Conservation (phyloP, 2,113 vertebrate genomes). For the Rana temporaria region DNA sequence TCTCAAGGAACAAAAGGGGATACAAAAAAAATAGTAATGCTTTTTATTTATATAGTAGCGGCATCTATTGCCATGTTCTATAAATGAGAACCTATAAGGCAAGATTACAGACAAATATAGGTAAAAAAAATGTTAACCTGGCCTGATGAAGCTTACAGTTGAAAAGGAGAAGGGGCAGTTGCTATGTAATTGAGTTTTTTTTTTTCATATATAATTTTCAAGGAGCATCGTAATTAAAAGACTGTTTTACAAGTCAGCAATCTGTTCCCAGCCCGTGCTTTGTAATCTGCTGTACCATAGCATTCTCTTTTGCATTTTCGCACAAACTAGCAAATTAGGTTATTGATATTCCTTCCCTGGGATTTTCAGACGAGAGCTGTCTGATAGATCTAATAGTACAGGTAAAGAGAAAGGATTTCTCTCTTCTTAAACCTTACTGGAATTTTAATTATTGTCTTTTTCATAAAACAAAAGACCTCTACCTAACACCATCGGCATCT, state of each 20-base stretch:
- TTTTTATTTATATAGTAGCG: no score
- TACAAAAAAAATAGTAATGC: no score
- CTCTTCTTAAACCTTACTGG: slow-evolving; percentile 61
- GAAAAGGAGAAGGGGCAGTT: no score
- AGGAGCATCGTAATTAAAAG: slow-evolving; percentile 73
- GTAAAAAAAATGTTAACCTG: no score
- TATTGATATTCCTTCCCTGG: slow-evolving; percentile 52
- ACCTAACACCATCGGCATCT: no score
- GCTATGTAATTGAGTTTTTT: no score
- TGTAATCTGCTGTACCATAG: slow-evolving; percentile 60
- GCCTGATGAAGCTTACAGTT: no score
- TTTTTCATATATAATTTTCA: slow-evolving; percentile 67
- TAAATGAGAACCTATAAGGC: no score
- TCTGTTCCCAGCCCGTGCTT: slow-evolving; percentile 67
- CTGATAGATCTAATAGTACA: slow-evolving; percentile 59
- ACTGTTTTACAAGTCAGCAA: slow-evolving; percentile 67
- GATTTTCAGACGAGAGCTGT: slow-evolving; percentile 9
- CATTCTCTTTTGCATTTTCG: slow-evolving; percentile 45
- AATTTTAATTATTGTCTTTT: slow-evolving; percentile 67
- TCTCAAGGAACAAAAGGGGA: no score
- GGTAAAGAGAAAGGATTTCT: slow-evolving; percentile 59
- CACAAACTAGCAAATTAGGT: slow-evolving; percentile 58
- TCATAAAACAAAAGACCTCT: no score
- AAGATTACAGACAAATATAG: no score
- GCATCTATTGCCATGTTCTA: no score